Percentiles rank a stretch among this genome's conserved stretches.
These are phyloP conservation scores for Amblyjoppa fuscipennis DNA, from an alignment of 2,888 invertebrate species.

Conservation along the genomic window DNA sequence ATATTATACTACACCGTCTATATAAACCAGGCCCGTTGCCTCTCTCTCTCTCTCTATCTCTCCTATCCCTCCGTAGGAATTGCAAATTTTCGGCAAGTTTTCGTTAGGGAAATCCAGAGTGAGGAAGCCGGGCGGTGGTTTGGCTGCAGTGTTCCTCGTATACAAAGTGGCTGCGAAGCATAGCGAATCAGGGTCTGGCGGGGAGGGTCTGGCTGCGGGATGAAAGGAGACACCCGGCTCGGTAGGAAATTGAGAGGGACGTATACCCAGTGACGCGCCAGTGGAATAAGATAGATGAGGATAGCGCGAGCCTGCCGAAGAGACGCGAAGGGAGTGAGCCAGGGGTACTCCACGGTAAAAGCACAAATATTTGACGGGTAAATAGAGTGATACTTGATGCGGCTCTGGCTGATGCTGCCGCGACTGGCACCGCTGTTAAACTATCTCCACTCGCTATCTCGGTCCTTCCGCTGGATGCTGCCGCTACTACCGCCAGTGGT, in stretches of 20 bases:
- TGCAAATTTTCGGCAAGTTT: slow-evolving; percentile 84
- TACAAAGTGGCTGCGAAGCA: slow-evolving; percentile 83
- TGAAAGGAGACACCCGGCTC: slow-evolving; percentile 28
- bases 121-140: slow-evolving; percentile 33
- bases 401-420: slow-evolving; percentile 75
- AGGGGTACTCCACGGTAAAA: slow-evolving; percentile 82
- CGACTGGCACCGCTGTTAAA: slow-evolving; percentile 59
- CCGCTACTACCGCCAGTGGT: slow-evolving; percentile 19
- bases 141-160: slow-evolving; percentile 81
- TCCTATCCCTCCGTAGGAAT: slow-evolving; percentile 81
- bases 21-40: slow-evolving; percentile 49
- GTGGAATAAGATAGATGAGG: slow-evolving; percentile 12
- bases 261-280: background rate
- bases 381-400: slow-evolving; percentile 85
- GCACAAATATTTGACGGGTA: slow-evolving; percentile 85
- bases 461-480: slow-evolving; percentile 52
- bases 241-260: slow-evolving; percentile 35
- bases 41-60: slow-evolving; percentile 46
- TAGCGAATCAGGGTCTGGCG: slow-evolving; percentile 71
- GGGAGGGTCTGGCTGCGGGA: slow-evolving; percentile 12
- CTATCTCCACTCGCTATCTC: slow-evolving; percentile 49
- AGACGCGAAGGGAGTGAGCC: slow-evolving; percentile 70
- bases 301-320: slow-evolving; percentile 12
- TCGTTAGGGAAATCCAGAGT: slow-evolving; percentile 83
- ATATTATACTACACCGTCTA: slow-evolving; percentile 39